Evolutionary conservation across 2,797 vertebrate species (phyloP).

Genomic region (Falco cherrug): DNA sequence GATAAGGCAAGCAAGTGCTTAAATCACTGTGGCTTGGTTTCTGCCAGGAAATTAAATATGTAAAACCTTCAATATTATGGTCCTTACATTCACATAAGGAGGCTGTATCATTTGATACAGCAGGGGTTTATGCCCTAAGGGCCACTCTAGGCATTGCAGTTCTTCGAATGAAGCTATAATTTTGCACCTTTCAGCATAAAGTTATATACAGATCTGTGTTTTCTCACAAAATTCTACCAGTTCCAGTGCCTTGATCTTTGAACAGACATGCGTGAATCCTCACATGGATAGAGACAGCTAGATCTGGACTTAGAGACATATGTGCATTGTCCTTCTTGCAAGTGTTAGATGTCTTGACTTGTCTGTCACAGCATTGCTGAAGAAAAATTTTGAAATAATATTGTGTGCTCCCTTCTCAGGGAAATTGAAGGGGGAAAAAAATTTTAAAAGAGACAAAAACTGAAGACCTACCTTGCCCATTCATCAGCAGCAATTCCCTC

Average conservation of each 20-base stretch:
- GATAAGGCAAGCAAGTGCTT: constrained; percentile 49
- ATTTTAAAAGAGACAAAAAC: rapidly evolving
- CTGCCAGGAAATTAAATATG: constrained; percentile 64
- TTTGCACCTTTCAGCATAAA: constrained; percentile 13
- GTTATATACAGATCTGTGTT: neutral
- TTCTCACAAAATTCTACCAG: neutral
- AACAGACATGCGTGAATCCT: neutral
- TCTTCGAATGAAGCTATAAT: constrained; percentile 22
- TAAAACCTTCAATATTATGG: constrained; percentile 42
- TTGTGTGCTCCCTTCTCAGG: neutral
- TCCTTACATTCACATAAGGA: constrained; percentile 22
- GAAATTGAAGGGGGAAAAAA: neutral
- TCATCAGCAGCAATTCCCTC: neutral
- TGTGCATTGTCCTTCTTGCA: neutral
- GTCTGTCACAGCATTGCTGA: neutral
- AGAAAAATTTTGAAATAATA: neutral
- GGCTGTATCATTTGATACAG: constrained; percentile 30
- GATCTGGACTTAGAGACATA: neutral
- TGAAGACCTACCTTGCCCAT: rapidly evolving
- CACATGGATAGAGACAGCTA: neutral
- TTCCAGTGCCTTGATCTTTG: neutral
- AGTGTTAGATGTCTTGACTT: neutral
- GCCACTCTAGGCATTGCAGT: neutral
- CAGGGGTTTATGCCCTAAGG: constrained; percentile 16
- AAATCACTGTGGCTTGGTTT: constrained; percentile 31